Percentiles rank a stretch among this genome's conserved stretches.
Conservation (phyloP, 1,140 invertebrate species). For the Heliconius himera region DNA sequence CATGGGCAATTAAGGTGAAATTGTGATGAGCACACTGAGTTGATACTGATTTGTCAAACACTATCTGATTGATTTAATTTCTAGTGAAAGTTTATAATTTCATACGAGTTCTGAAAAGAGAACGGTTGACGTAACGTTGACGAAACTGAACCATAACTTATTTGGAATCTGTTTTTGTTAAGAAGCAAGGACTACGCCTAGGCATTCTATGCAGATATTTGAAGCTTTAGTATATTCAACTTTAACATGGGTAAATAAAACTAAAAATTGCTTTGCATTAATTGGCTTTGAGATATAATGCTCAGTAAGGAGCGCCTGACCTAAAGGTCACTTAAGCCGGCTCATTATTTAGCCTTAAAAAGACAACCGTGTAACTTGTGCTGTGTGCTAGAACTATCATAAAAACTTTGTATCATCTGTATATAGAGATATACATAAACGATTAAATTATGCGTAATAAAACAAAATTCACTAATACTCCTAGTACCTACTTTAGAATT, state of each 20-base stretch:
- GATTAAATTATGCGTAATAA: too few relatives aligned
- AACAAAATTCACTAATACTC: too few relatives aligned
- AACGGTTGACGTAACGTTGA: slow-evolving; percentile 10
- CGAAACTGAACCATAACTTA: neutral
- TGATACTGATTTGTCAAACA: slow-evolving; percentile 11
- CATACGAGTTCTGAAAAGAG: slow-evolving; percentile 13
- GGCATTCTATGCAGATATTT: neutral
- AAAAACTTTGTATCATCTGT: neutral
- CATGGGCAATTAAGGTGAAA: slow-evolving; percentile 7
- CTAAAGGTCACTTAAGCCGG: slow-evolving; percentile 32
- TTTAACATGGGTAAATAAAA: slow-evolving; percentile 18
- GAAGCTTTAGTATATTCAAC: slow-evolving; percentile 10
- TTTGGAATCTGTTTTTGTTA: slow-evolving; percentile 1
- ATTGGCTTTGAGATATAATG: slow-evolving; percentile 12
- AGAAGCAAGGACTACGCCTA: slow-evolving; percentile 8
- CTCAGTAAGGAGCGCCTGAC: slow-evolving; percentile 30
- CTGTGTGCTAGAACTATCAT: neutral
- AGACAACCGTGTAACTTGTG: slow-evolving; percentile 28
- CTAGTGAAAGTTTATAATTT: slow-evolving; percentile 12
- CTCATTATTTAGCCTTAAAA: slow-evolving; percentile 33
- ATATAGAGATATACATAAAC: neutral
- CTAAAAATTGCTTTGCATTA: slow-evolving; percentile 11
- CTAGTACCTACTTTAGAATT: too few relatives aligned
- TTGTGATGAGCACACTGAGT: neutral
- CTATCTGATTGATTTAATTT: neutral